Conservation (phyloP, 2,797 vertebrate genomes). For the Spea hammondii region DNA sequence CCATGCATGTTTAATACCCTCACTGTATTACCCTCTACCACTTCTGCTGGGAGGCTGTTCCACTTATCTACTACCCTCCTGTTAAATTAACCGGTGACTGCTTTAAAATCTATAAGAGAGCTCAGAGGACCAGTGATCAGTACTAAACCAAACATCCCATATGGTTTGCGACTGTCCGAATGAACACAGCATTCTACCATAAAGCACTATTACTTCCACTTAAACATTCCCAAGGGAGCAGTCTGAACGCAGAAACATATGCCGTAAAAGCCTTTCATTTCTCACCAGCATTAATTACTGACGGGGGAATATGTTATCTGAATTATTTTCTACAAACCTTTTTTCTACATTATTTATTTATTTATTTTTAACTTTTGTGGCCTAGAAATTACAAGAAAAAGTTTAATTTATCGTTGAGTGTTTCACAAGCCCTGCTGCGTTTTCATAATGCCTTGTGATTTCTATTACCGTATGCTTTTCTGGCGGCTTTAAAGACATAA, state of each 20-base stretch:
- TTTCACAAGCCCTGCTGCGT: constrained; percentile 18
- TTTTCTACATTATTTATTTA: neutral
- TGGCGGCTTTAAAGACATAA: constrained; percentile 4
- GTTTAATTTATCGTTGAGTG: constrained; percentile 32
- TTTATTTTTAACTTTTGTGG: constrained; percentile 1
- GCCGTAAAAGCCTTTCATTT: constrained; percentile 26
- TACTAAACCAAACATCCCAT: constrained; percentile 27
- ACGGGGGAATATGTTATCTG: constrained; percentile 7
- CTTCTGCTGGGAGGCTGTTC: too few relatives aligned
- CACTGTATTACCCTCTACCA: too few relatives aligned
- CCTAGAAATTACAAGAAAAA: constrained; percentile 31
- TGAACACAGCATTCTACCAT: constrained; percentile 1
- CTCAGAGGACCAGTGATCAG: neutral
- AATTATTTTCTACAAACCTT: constrained; percentile 4
- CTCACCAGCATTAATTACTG: constrained; percentile 40
- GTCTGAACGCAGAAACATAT: constrained; percentile 10
- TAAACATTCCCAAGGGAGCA: constrained; percentile 22
- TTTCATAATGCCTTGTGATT: constrained; percentile 19
- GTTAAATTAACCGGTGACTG: too few relatives aligned
- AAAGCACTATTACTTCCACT: constrained; percentile 30
- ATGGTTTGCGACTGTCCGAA: constrained; percentile 3
- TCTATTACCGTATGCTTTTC: neutral
- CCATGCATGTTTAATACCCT: too few relatives aligned
- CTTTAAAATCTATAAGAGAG: too few relatives aligned
- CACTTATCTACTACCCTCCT: too few relatives aligned